Base-by-base conservation (phyloP, 1,140 invertebrate species). In the Parasteatoda tepidariorum region DNA sequence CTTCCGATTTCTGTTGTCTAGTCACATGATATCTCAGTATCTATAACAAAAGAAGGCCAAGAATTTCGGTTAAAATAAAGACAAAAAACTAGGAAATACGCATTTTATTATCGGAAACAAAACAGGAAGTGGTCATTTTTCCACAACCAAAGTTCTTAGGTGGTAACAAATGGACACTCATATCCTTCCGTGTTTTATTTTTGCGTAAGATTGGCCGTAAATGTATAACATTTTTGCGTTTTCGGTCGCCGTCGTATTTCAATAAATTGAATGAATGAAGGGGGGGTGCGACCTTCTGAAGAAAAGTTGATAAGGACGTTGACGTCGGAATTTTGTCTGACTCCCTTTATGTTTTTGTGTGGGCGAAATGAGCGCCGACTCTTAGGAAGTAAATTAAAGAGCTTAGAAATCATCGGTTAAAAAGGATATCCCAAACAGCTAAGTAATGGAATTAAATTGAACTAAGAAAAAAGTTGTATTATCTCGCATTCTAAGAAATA, bases 111-210 rank as follows among this genome's bases (percentile, higher is more conserved):
- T 33, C 22, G 66, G 33, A 68, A 38, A 38, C 33, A 38, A 11
- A 68, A 68, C 66, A 68, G 66, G 66, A 68, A 68, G 26, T 68
- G 66, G 24, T 30, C 66, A 38, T 24, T 68, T 59, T 67, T 68
- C n/a, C 24, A n/a, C 33, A 5, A 22, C 57, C 22, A 38, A n/a
- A 34, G 66, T 7, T 11, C 26, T 68, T 68, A 33, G 22, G 7
- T 2, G 66, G 41, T 38, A 18, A 31, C 26, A 15, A 28, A 30
- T 64, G 66, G 66, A 68, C 66, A 68, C 24, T 41, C n/a, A 6
- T 33, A 38, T 67, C 64, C 31, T 33, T 41, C 66, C 18, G 9
- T 11, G 33, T 59, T 48, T 18, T 18, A 31, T 31, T 30, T 31
- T 28, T 28, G n/a, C 13, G 11, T 64, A 31, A 64, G 61, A 64